Percentiles rank a stretch among this genome's conserved stretches.
phyloP scores from a whole-genome alignment of 30 jellyfish, hydroid and myxozoan species.

The Cassiopea xamachana region DNA sequence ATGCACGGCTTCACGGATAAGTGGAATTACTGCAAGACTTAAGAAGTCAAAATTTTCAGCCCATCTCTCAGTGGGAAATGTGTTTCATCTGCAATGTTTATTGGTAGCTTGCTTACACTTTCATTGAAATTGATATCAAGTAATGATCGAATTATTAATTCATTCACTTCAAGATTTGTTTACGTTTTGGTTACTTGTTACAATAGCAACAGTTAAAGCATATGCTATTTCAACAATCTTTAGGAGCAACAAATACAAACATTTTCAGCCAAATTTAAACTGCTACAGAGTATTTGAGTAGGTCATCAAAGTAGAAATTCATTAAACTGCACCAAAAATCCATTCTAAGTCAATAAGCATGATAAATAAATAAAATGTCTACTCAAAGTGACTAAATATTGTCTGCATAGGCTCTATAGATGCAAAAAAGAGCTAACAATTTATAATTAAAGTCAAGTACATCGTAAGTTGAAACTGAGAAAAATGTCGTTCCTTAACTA shows the following conservation, averaged over 20 bases:
- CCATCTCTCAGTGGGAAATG: conserved; percentile 48
- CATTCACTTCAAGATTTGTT: conserved; percentile 22
- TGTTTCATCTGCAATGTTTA: conserved; percentile 20
- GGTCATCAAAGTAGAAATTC: too few relatives aligned
- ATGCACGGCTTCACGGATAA: conserved; percentile 23
- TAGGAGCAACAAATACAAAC: not conserved
- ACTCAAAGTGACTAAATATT: too few relatives aligned
- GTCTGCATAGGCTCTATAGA: too few relatives aligned
- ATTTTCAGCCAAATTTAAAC: not conserved
- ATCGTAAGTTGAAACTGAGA: too few relatives aligned
- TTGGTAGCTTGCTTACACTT: conserved; percentile 12
- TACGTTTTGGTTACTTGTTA: conserved; percentile 9
- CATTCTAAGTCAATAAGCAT: too few relatives aligned
- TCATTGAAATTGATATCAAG: conserved; percentile 10
- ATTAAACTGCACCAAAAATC: too few relatives aligned
- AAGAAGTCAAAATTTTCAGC: not conserved
- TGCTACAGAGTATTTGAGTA: not conserved
- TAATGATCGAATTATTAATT: conserved; percentile 20
- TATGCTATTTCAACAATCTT: not conserved
- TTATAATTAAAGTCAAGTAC: too few relatives aligned
- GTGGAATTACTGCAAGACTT: conserved; percentile 31
- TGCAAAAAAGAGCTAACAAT: too few relatives aligned
- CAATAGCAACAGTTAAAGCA: not conserved
- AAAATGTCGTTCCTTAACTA: too few relatives aligned
- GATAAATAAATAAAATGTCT: too few relatives aligned